Conservation (phyloP, 2,888 invertebrate species). For the Eledone cirrhosa region DNA sequence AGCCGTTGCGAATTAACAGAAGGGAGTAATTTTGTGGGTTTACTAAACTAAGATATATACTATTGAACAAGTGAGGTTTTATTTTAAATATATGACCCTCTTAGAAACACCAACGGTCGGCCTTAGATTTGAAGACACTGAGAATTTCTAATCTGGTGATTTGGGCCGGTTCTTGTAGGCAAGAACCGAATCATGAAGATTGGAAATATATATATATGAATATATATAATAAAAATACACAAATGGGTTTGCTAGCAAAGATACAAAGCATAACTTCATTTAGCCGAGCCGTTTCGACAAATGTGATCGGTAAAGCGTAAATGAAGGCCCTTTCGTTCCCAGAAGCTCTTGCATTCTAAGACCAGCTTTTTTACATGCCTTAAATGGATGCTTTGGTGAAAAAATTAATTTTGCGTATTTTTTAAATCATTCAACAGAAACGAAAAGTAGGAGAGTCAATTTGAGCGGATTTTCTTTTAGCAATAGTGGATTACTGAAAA, state of each 20-base stretch:
- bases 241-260: background rate
- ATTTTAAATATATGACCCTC: too few species aligned
- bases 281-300: slow-evolving; percentile 16
- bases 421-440: background rate
- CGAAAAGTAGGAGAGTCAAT: too few species aligned
- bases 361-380: background rate
- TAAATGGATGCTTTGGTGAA: background rate
- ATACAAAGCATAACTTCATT: background rate
- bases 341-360: slow-evolving; percentile 23
- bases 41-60: too few species aligned
- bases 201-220: background rate
- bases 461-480: too few species aligned
- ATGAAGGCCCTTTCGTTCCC: slow-evolving; percentile 18
- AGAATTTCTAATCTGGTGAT: background rate
- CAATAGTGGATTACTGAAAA: too few species aligned
- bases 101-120: background rate
- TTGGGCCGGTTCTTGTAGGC: background rate
- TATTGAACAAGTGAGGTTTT: too few species aligned
- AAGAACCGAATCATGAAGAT: slow-evolving; percentile 9
- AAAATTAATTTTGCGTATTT: background rate
- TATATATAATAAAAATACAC: background rate
- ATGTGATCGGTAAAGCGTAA: background rate
- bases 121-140: slow-evolving; percentile 27
- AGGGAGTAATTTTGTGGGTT: too few species aligned
- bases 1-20: too few species aligned